Conservation (phyloP, 1,140 invertebrate genomes). For the Eriocheir sinensis region DNA sequence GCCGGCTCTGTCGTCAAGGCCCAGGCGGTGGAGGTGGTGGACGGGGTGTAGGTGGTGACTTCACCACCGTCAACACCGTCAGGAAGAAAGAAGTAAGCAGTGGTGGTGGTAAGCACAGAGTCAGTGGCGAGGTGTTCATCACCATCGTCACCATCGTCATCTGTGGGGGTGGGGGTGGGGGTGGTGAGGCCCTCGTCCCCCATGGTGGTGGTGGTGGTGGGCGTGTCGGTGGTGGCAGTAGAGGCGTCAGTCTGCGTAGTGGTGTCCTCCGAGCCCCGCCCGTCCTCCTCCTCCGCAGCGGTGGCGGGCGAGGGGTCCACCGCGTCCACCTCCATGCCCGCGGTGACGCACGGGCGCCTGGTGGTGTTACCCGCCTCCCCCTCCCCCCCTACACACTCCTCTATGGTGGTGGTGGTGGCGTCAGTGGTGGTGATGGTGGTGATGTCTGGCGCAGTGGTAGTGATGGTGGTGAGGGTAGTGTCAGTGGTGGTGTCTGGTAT, state of each 20-base stretch:
- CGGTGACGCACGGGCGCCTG: neutral
- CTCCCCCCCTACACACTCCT: neutral
- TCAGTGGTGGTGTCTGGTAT: neutral
- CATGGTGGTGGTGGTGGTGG: neutral
- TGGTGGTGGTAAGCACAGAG: neutral
- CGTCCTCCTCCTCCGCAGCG: neutral
- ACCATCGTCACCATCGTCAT: neutral
- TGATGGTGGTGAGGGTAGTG: neutral
- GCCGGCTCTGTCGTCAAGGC: neutral
- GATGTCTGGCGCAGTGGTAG: too few relatives aligned
- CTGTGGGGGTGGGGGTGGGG: neutral
- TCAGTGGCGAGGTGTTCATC: neutral
- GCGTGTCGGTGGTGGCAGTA: neutral
- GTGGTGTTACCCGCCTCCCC: constrained; percentile 19
- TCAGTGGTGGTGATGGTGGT: neutral
- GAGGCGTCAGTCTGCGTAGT: neutral
- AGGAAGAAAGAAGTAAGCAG: neutral
- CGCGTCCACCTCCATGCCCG: constrained; percentile 4
- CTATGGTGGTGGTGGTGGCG: neutral
- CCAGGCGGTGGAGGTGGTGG: neutral
- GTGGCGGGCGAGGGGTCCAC: constrained; percentile 31
- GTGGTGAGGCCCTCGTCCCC: neutral
- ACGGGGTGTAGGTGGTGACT: neutral
- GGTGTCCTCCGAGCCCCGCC: neutral
- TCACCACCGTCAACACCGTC: neutral